Evolutionary conservation across 2,113 vertebrate species (phyloP).

Genomic region (Sturnus vulgaris): DNA sequence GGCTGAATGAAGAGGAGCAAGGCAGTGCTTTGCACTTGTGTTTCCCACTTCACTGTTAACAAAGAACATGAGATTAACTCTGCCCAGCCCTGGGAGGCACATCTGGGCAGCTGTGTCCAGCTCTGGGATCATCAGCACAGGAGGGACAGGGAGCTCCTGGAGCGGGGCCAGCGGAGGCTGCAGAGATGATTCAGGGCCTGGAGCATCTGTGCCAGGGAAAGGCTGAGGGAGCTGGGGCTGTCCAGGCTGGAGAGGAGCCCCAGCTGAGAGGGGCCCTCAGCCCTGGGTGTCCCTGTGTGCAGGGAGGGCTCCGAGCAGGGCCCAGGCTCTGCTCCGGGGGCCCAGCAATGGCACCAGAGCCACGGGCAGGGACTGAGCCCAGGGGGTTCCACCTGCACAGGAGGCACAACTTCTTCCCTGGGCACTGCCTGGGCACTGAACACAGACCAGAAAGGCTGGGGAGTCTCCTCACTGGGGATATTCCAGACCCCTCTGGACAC

Average conservation of each 20-base stretch:
- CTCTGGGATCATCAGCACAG: neutral
- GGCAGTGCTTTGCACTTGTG: neutral
- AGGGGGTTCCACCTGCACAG: neutral
- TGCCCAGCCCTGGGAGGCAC: neutral
- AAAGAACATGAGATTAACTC: neutral
- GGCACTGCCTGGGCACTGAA: neutral
- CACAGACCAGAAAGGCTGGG: neutral
- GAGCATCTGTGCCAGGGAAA: neutral
- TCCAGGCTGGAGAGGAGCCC: neutral
- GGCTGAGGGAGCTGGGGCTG: neutral
- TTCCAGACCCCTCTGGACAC: no score
- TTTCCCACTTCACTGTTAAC: neutral
- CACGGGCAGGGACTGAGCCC: neutral
- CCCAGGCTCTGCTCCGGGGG: no score
- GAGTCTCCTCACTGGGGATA: neutral
- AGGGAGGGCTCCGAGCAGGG: neutral
- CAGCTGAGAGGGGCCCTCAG: no score
- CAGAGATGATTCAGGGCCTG: neutral
- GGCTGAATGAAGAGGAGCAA: neutral
- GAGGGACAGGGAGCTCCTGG: neutral
- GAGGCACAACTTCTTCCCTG: neutral
- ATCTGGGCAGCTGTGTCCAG: neutral
- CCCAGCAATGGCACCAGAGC: no score
- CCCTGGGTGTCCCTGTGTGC: neutral
- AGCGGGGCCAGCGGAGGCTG: fast-evolving